A percentile compares a stretch with the other conserved stretches of the same genome.
These are phyloP conservation scores for Papio anubis DNA, from an alignment of 2,113 vertebrate species.

Conservation along the genomic window DNA sequence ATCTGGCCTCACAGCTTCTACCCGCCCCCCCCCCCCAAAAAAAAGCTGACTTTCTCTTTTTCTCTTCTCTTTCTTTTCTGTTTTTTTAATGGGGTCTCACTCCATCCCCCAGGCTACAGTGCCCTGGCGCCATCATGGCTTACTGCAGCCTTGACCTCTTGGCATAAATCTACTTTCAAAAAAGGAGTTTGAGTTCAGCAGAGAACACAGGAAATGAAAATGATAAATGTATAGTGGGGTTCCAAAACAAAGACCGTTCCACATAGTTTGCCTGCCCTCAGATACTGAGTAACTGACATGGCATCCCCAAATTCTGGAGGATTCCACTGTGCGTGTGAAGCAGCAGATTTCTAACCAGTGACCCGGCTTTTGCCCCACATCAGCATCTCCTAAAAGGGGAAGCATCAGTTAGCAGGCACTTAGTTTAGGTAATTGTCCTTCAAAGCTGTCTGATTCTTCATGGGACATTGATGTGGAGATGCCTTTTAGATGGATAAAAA, in stretches of 20 bases:
- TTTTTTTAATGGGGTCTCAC: too few species aligned
- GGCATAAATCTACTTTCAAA: not conserved
- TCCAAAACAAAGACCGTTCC: not conserved
- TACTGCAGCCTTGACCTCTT: too few species aligned
- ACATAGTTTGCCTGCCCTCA: not conserved
- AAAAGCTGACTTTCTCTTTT: too few species aligned
- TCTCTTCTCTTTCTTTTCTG: too few species aligned
- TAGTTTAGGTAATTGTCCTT: not conserved
- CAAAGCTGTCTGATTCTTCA: not conserved
- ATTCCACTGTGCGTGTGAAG: not conserved
- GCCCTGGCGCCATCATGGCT: too few species aligned
- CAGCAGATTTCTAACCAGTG: not conserved
- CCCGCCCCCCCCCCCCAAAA: too few species aligned
- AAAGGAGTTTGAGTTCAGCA: not conserved
- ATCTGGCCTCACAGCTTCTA: not conserved
- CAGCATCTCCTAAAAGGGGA: not conserved
- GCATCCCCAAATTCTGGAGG: not conserved
- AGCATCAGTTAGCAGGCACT: accelerated
- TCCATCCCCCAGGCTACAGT: too few species aligned
- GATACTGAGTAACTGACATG: not conserved
- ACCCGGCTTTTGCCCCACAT: not conserved
- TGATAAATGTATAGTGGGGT: not conserved
- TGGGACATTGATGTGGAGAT: not conserved
- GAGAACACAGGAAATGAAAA: not conserved
- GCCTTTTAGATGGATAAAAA: not conserved